These are phyloP conservation scores for Gymnothorax javanicus DNA, from an alignment of 2,797 vertebrate species.

Conservation along the genomic window DNA sequence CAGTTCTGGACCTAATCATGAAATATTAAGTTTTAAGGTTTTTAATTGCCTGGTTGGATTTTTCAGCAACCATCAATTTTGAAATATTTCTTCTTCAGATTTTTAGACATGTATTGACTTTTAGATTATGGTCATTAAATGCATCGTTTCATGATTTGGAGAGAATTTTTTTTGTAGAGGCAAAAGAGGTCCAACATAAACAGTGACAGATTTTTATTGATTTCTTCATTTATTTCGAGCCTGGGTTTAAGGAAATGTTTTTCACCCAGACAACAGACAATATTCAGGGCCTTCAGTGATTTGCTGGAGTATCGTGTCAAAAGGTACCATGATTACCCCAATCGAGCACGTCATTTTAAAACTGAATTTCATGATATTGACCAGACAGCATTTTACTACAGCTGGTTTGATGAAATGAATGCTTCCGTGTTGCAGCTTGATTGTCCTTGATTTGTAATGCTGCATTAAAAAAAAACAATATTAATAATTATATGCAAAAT, in stretches of 20 bases:
- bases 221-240: neutral
- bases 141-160: neutral
- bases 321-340: neutral
- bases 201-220: neutral
- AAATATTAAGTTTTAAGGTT: neutral
- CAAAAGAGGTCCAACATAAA: neutral
- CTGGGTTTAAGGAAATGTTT: neutral
- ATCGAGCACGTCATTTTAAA: neutral
- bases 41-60: neutral
- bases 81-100: neutral
- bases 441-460: constrained; percentile 39
- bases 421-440: neutral
- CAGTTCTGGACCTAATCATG: neutral
- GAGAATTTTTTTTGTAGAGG: neutral
- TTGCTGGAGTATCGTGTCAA: neutral
- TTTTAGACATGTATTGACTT: neutral
- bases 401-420: neutral
- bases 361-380: neutral
- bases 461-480: constrained; percentile 52
- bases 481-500: too few relatives aligned
- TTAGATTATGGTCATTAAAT: neutral
- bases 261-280: neutral
- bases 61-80: neutral
- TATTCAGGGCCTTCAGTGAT: neutral
- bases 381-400: neutral